Evolutionary conservation across 2,888 invertebrate species (phyloP), one percentile per base, ranked within the genome.

Genomic region (Torymus aiolomorphi): DNA sequence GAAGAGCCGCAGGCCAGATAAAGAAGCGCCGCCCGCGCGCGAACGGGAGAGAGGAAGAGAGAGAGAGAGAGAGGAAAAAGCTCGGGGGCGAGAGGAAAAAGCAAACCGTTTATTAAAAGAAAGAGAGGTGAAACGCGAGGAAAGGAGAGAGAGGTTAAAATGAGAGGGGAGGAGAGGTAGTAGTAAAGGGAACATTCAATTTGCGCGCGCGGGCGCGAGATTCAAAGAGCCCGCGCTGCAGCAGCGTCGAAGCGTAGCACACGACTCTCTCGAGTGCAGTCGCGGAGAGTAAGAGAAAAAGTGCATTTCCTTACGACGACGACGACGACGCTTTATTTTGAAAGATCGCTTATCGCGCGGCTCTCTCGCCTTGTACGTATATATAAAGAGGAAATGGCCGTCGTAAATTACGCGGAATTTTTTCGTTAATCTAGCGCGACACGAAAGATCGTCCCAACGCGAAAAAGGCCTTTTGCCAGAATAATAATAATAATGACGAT

Each of bases 141-240:
- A 62, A 4, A 16, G 3, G 49, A 66, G 52, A 76, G 52, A 69
- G 72, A 62, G 65, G 54, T 13, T 42, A 31, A 74, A 69, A 51
- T 10, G 54, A 18, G 1, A 51, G 16, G 18, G 16, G n/a, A 16
- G 49, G 11, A 4, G 56, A 5, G 31, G 61, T 51, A 14, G 66
- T 59, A 42, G 66, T 59, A 66, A 66, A 74, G 67, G 59, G 69
- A 63, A 62, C 76, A 80, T 80, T 80, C 57, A 80, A 77, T 80
- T 80, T 76, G 49, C 63, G 69, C 69, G 52, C 56, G 62, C 67
- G 76, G 73, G 74, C 69, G 52, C 62, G 62, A 72, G 76, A 76
- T 69, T 72, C 72, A 75, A 71, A 71, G 69, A 49, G 69, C 12
- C 54, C 52, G n/a, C 14, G 63, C 31, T 42, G 5, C 5, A 42